Evolutionary conservation across 2,113 vertebrate species (phyloP), one percentile per base, ranked within the genome.

Genomic region (Engraulis encrasicolus): DNA sequence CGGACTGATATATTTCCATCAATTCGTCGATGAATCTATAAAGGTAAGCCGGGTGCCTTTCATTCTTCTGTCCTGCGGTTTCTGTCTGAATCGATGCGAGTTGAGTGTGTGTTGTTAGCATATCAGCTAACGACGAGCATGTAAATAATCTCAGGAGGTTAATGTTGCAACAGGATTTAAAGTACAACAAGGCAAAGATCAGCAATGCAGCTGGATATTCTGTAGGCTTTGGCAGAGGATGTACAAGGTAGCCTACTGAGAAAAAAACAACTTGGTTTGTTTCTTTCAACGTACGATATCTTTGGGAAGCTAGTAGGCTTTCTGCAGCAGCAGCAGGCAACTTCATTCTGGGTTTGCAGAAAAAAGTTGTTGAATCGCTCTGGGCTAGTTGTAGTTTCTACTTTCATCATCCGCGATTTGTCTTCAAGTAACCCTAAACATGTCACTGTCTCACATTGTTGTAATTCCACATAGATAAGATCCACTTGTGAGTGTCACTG

Each of bases 41-140:
- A 37, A 80, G 85, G 82, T 86, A 27, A 37, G 6, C 1, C 17
- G 0, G 9, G 9, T 23, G 14, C 6, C 1, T n/a, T 38, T 14
- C n/a, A 12, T 82, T 79, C 36, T 6, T n/a, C 12, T 36, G 31
- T 1, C 18, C 23, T 18, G 14, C 1, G 31, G 23, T 27, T 66
- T 74, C 34, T 34, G 66, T 1, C 34, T 36, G 52, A 31, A 50
- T n/a, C 79, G 12, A 54, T 9, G 40, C 27, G 20, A 14, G 82
- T 52, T 81, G 83, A 50, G 83, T 81, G n/a, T n/a, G n/a, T n/a
- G n/a, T 66, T 79, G 5, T 50, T 74, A 74, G 66, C 66, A 27
- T 15, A 34, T 17, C 27, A 34, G 66, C 66, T 36, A 74, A 15
- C 66, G 34, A 31, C 27, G n/a, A n/a, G n/a, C 27, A 34, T 31